Percentiles rank a stretch among this genome's conserved stretches.
Conservation (phyloP, 1,140 invertebrate species). For the Antheraea mylitta region DNA sequence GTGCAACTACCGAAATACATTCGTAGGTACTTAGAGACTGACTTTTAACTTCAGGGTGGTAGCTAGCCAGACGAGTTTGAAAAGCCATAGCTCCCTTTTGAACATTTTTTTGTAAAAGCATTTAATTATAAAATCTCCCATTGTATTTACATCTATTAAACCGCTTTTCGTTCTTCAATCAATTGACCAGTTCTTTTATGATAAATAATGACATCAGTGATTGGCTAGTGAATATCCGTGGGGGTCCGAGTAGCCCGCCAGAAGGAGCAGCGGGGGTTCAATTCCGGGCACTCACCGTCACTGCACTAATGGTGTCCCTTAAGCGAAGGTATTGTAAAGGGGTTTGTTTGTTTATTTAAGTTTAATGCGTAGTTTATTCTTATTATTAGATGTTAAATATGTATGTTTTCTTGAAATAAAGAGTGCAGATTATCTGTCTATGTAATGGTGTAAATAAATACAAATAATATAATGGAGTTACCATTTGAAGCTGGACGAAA, state of each 20-base stretch:
- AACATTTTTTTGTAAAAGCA: neutral
- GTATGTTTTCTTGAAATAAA: too few species aligned
- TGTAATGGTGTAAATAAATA: too few species aligned
- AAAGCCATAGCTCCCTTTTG: too few species aligned
- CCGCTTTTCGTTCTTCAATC: neutral
- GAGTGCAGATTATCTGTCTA: too few species aligned
- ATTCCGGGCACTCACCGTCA: neutral
- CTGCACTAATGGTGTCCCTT: neutral
- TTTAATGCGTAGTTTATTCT: too few species aligned
- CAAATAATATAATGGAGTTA: too few species aligned
- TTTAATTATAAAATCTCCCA: neutral
- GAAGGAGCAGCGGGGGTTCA: neutral
- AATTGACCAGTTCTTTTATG: neutral
- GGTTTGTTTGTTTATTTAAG: neutral
- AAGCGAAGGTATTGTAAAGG: neutral
- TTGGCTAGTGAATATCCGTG: neutral
- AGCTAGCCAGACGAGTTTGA: too few species aligned
- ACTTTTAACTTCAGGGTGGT: too few species aligned
- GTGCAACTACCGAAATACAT: too few species aligned
- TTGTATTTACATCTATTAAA: neutral
- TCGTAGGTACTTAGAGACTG: too few species aligned
- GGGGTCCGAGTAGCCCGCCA: neutral
- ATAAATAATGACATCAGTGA: neutral
- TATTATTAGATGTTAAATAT: too few species aligned
- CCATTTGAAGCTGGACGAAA: too few species aligned